Base-by-base conservation (phyloP, 2,113 vertebrate species). In the Alexandromys fortis region DNA sequence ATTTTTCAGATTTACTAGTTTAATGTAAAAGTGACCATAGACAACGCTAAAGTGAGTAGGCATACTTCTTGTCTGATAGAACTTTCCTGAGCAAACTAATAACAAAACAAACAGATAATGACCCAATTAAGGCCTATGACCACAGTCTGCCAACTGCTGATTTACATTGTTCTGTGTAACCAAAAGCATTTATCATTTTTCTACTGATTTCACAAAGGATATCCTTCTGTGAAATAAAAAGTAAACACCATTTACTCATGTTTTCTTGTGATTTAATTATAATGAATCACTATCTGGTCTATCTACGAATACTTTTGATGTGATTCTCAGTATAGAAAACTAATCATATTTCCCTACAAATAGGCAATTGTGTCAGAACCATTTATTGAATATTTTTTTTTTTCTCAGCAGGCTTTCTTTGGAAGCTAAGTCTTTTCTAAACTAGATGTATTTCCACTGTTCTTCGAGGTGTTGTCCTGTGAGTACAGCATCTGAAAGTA, bases 401-500 rank as follows among this genome's bases (percentile, higher is more conserved):
- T 94, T 45, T 28, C 22, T 90, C 76, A 86, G 28, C 87, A 14
- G 49, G 49, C 22, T 47, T 90, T 85, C 28, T 90, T 95, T 94
- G 90, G 67, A 94, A 94, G 47, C 28, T 61, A 76, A 83, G 12
- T 90, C 42, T 91, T 38, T 77, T 67, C 49, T 72, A 93, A 90
- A 61, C n/a, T 79, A 33, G 22, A 88, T 92, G 28, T 28, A 89
- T 65, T 45, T 85, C 26, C 33, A n/a, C 45, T 83, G 49, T 67
- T 91, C 61, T 91, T 81, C 26, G 24, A 94, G n/a, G 19, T 91
- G 3, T n/a, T 92, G 9, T 67, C 42, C 30, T 96, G 22, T 90
- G 81, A 96, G 13, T 73, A 78, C 78, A 94, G 49, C 13, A 49
- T 86, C 61, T 96, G 45, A 86, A 96, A 86, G 58, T 95, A 97